Evolutionary conservation across 2,888 invertebrate genomes (phyloP).

Genomic region (Vesta saturnalis): DNA sequence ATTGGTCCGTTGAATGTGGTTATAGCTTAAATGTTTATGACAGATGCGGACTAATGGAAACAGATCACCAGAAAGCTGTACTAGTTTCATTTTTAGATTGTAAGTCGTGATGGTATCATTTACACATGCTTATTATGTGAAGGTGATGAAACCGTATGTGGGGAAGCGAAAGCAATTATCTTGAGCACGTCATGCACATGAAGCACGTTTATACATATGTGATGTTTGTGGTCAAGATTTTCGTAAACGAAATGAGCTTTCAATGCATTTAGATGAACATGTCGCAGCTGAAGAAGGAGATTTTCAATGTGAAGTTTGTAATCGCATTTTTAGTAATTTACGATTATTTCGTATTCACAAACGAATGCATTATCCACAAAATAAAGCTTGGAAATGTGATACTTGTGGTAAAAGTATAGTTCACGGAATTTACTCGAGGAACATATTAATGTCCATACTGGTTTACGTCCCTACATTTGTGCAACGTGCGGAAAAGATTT

Average conservation of each 20-base stretch:
- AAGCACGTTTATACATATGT: slow-evolving; percentile 74
- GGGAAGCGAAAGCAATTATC: slow-evolving; percentile 70
- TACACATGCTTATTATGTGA: slow-evolving; percentile 68
- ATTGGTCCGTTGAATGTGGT: too few relatives aligned
- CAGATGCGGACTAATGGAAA: background rate
- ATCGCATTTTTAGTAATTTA: slow-evolving; percentile 69
- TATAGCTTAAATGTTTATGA: background rate
- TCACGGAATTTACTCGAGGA: slow-evolving; percentile 77
- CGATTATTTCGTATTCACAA: slow-evolving; percentile 71
- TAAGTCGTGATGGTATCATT: slow-evolving; percentile 59
- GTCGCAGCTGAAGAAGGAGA: slow-evolving; percentile 71
- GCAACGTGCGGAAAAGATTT: slow-evolving; percentile 75
- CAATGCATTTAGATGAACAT: slow-evolving; percentile 71
- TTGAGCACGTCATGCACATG: slow-evolving; percentile 70
- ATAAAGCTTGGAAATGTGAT: slow-evolving; percentile 72
- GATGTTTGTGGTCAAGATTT: slow-evolving; percentile 75
- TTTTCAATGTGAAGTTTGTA: slow-evolving; percentile 72
- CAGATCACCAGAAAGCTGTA: background rate
- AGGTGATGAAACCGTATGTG: slow-evolving; percentile 58
- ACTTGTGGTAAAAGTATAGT: slow-evolving; percentile 75
- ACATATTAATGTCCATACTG: slow-evolving; percentile 77
- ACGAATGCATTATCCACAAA: slow-evolving; percentile 70
- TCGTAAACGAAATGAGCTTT: slow-evolving; percentile 70
- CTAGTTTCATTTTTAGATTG: slow-evolving; percentile 40
- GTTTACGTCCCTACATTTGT: slow-evolving; percentile 74